phyloP scores from a whole-genome alignment of 2,888 invertebrate genomes.

The Apeira syringaria region DNA sequence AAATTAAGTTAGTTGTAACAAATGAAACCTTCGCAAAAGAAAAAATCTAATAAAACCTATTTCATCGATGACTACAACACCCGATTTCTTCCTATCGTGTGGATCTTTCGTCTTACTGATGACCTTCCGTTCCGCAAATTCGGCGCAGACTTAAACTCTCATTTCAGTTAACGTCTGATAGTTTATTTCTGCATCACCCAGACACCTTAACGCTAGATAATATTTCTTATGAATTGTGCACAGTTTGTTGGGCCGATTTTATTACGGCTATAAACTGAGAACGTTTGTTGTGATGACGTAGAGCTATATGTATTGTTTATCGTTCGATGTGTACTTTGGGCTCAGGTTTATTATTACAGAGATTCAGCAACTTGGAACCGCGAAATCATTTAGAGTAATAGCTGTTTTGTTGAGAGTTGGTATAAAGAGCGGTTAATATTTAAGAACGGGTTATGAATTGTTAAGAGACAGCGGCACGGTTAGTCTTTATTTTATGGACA shows the following conservation, averaged over 20 bases:
- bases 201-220: constrained; percentile 57
- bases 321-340: constrained; percentile 22
- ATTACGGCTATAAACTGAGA: constrained; percentile 32
- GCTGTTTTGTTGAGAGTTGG: constrained; percentile 10
- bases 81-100: constrained; percentile 21
- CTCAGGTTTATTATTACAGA: constrained; percentile 14
- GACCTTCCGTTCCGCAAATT: constrained; percentile 56
- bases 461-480: too few species aligned
- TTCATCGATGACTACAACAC: constrained; percentile 3
- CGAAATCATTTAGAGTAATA: constrained; percentile 19
- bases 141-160: constrained; percentile 76
- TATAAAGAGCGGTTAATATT: background rate
- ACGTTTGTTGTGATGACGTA: constrained; percentile 30
- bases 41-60: too few species aligned
- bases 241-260: constrained; percentile 41
- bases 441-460: background rate
- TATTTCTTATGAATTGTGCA: constrained; percentile 61
- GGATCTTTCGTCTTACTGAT: constrained; percentile 59
- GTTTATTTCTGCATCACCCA: constrained; percentile 60
- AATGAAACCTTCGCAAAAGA: too few species aligned
- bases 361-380: constrained; percentile 14
- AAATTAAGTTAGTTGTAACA: too few species aligned
- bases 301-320: constrained; percentile 25
- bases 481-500: too few species aligned
- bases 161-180: constrained; percentile 68